Evolutionary conservation across 1,140 invertebrate genomes (phyloP).

Genomic region (Lepidurus packardi): DNA sequence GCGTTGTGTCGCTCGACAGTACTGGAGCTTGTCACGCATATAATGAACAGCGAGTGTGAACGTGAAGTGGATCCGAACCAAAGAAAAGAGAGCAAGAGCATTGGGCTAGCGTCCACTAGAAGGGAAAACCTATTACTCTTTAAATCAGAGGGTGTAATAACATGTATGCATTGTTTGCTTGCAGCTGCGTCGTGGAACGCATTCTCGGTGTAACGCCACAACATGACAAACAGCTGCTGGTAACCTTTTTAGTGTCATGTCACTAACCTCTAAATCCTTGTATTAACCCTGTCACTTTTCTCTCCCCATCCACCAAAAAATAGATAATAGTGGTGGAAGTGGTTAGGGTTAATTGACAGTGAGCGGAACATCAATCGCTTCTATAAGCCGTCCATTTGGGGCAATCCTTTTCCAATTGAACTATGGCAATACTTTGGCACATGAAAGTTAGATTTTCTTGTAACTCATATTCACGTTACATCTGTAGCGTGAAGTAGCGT

Average conservation of each 20-base stretch:
- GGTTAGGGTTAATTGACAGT: conserved; percentile 7
- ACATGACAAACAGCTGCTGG: conserved; percentile 18
- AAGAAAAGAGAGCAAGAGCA: conserved; percentile 1
- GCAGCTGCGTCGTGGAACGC: neutral
- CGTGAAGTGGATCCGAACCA: neutral
- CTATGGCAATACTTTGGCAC: neutral
- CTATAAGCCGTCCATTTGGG: neutral
- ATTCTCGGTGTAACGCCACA: conserved; percentile 9
- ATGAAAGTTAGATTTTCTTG: no score
- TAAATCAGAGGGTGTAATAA: conserved; percentile 19
- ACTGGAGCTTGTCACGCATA: neutral
- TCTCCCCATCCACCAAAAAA: neutral
- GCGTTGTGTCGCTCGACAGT: neutral
- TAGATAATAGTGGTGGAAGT: neutral
- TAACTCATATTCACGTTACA: no score
- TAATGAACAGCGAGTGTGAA: neutral
- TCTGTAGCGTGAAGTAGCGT: no score
- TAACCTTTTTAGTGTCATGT: conserved; percentile 19
- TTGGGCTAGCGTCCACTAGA: neutral
- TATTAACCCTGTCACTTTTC: conserved; percentile 15
- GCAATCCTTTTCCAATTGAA: neutral
- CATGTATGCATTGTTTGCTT: neutral
- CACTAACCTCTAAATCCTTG: conserved; percentile 14
- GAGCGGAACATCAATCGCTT: neutral
- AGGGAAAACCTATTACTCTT: neutral